Evolutionary conservation across 2,113 vertebrate genomes (phyloP).

Genomic region (human): GRCh38 chr14:92061501-92062000

Average conservation of each 20-base stretch:
- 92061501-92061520: conserved; percentile 3
- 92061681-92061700: background rate
- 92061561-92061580: conserved; percentile 69
- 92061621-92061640: conserved; percentile 28
- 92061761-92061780: background rate
- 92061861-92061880: background rate
- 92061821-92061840: background rate
- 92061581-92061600: conserved; percentile 65
- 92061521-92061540: conserved; percentile 25
- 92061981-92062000: background rate
- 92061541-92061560: conserved; percentile 67
- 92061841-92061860: background rate
- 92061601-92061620: conserved; percentile 62
- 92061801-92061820: conserved; percentile 32
- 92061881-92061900: conserved; percentile 11
- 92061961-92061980: background rate
- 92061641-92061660: background rate
- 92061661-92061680: background rate
- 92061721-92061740: background rate
- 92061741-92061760: conserved; percentile 3
- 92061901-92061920: conserved; percentile 44
- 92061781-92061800: conserved; percentile 9
- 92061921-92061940: conserved; percentile 44
- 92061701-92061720: background rate
- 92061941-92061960: conserved; percentile 40